These are phyloP conservation scores for Eudasyphora cyanicolor DNA, from an alignment of 2,888 invertebrate genomes.

Conservation along the genomic window DNA sequence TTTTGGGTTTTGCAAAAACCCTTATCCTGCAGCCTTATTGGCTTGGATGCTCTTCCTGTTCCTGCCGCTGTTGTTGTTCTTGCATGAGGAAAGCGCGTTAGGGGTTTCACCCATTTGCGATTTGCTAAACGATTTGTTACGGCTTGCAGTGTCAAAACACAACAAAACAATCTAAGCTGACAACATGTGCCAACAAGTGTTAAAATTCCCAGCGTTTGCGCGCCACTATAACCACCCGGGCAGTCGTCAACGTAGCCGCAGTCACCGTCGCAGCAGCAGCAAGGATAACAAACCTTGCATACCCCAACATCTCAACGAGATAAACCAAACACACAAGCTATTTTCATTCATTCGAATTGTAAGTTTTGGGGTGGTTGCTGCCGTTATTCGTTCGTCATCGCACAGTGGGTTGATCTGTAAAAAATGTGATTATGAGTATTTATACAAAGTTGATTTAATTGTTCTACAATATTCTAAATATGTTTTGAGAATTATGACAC, in stretches of 20 bases:
- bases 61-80: conserved; percentile 61
- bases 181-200: conserved; percentile 76
- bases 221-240: conserved; percentile 56
- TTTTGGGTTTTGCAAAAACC: conserved; percentile 68
- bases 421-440: too few species aligned
- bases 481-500: too few species aligned
- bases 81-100: conserved; percentile 64
- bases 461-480: too few species aligned
- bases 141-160: conserved; percentile 78
- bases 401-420: too few species aligned
- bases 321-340: conserved; percentile 43
- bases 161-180: conserved; percentile 65
- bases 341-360: conserved; percentile 22
- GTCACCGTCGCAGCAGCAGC: conserved; percentile 12
- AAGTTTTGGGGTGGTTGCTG: conserved; percentile 52
- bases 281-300: conserved; percentile 44
- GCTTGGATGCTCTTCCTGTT: conserved; percentile 36
- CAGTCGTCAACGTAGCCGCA: too few species aligned
- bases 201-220: conserved; percentile 78
- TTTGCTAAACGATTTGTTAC: conserved; percentile 73
- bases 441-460: too few species aligned
- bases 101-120: conserved; percentile 63
- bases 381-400: conserved; percentile 53
- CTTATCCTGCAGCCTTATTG: conserved; percentile 53
- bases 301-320: conserved; percentile 34